phyloP scores from a whole-genome alignment of 1,140 invertebrate species.

The Anagrus nilaparvatae region DNA sequence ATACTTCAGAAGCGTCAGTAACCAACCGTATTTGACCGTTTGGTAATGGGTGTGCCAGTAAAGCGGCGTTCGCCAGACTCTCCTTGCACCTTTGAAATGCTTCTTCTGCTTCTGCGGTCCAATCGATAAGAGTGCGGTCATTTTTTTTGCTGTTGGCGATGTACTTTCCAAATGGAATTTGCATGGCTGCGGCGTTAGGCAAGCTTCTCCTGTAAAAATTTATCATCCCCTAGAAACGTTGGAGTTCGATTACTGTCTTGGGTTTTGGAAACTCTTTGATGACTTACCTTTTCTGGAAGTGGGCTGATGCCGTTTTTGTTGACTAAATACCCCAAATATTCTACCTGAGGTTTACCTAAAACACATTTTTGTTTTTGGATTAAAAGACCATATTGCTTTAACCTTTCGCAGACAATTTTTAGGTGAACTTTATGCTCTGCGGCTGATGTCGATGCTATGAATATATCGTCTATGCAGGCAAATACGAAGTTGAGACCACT shows the following conservation, averaged over 20 bases:
- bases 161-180: neutral
- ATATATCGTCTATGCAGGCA: too few relatives aligned
- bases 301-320: neutral
- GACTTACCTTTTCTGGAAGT: neutral
- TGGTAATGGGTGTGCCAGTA: neutral
- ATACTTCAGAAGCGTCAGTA: neutral
- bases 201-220: neutral
- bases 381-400: too few relatives aligned
- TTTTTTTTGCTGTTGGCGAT: neutral
- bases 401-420: too few relatives aligned
- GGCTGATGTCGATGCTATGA: too few relatives aligned
- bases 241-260: neutral
- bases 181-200: neutral
- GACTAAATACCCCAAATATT: neutral
- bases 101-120: neutral
- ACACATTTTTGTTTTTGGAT: too few relatives aligned
- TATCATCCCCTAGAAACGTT: neutral
- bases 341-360: neutral
- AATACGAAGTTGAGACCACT: too few relatives aligned
- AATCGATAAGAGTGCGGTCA: neutral
- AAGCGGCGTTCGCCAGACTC: neutral
- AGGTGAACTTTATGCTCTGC: too few relatives aligned
- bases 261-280: neutral
- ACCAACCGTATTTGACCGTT: neutral
- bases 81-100: neutral